phyloP scores from a whole-genome alignment of 2,113 vertebrate genomes.

The Danionella cerebrum region DNA sequence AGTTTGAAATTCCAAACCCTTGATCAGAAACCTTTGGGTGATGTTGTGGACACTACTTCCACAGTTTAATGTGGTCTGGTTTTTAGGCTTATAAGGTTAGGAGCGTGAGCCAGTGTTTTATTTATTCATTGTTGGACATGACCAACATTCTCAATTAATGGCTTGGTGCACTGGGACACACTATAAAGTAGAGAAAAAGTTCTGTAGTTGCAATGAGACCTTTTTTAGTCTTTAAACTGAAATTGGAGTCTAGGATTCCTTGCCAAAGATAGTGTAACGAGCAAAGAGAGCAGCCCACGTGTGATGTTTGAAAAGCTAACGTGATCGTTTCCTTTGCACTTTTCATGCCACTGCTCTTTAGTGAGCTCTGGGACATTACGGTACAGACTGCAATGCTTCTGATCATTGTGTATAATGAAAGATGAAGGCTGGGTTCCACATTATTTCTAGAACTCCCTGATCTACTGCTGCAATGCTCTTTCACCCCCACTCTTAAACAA shows the following conservation, averaged over 20 bases:
- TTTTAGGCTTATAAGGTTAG: too few relatives aligned
- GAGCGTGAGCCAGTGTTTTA: too few relatives aligned
- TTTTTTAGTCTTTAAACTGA: neutral
- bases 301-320: neutral
- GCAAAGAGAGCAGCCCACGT: neutral
- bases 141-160: too few relatives aligned
- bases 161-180: too few relatives aligned
- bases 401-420: neutral
- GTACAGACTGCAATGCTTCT: neutral
- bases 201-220: neutral
- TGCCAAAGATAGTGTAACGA: neutral
- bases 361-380: neutral
- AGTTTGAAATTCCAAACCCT: too few relatives aligned
- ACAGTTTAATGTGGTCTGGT: too few relatives aligned
- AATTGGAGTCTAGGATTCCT: neutral
- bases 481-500: neutral
- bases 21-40: too few relatives aligned
- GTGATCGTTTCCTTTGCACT: neutral
- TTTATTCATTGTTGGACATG: too few relatives aligned
- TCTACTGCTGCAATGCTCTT: neutral
- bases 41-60: too few relatives aligned
- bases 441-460: constrained; percentile 3
- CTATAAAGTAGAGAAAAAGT: too few relatives aligned
- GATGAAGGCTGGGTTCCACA: neutral
- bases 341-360: neutral